Evolutionary conservation across 2,797 vertebrate genomes (phyloP), one percentile per base, ranked within the genome.

Genomic region (Karalla daura): DNA sequence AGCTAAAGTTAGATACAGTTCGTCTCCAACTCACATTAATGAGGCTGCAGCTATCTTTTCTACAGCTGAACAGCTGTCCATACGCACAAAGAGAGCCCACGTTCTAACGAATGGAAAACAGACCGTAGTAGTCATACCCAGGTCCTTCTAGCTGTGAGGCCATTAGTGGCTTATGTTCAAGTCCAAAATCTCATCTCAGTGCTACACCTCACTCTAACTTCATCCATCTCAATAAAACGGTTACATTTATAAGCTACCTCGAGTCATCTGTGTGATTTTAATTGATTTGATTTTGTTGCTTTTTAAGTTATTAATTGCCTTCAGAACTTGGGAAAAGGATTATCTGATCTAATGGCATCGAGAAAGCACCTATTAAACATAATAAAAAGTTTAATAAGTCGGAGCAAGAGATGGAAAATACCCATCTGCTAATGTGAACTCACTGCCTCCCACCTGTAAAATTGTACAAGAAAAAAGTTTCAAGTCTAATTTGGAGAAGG

Each of bases 381-480:
- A 56, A 41, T 33, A 73, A 63, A 30, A 63, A 72, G 59, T 46
- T 27, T 30, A 64, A 80, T 66, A 65, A 74, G 46, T 56, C 46
- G 41, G 27, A 63, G 12, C 44, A 53, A 2, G 35, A 58, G 53
- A 65, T 72, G 53, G n/a, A 27, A 72, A 58, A 81, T 60, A 71
- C 46, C 51, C 13, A 23, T 17, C 45, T 27, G n/a, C n/a, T 71
- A 44, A 76, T 69, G 46, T 45, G 61, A 72, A 66, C 27, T 71
- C 72, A 63, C 49, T 63, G 44, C 43, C 40, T 54, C 35, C 51
- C 66, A 77, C 67, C 73, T 76, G 76, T 74, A 58, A 74, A 72
- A 80, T 74, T 24, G 67, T 67, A 55, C n/a, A 60, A 21, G 35
- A 27, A n/a, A n/a, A n/a, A n/a, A n/a, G n/a, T n/a, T n/a, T n/a